Conservation (phyloP, 2,797 vertebrate species). For the Aplochiton taeniatus region DNA sequence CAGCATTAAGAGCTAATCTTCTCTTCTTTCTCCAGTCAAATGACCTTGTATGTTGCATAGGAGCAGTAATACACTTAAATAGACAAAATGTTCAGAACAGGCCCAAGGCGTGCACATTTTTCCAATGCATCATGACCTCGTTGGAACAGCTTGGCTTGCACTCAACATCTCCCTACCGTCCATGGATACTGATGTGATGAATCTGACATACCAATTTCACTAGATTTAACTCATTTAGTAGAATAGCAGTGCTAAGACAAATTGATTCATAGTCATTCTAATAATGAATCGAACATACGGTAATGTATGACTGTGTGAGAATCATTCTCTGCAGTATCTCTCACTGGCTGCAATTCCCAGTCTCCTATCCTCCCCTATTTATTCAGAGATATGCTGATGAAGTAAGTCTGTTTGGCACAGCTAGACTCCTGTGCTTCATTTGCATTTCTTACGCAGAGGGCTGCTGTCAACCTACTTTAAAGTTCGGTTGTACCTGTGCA, state of each 20-base stretch:
- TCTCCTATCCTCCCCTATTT: constrained; percentile 33
- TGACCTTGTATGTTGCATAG: constrained; percentile 1
- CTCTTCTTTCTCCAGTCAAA: constrained; percentile 17
- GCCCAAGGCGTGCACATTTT: constrained; percentile 26
- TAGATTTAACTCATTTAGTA: no score
- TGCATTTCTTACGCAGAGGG: constrained; percentile 23
- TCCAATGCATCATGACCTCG: constrained; percentile 5
- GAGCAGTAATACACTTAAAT: constrained; percentile 18
- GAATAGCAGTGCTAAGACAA: no score
- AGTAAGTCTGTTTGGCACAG: constrained; percentile 34
- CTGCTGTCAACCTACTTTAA: constrained; percentile 17
- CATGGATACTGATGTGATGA: no score
- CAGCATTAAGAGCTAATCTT: not conserved
- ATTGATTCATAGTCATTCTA: not conserved
- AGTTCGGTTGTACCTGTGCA: constrained; percentile 12
- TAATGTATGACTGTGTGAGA: not conserved
- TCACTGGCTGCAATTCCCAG: constrained; percentile 39
- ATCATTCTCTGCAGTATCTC: not conserved
- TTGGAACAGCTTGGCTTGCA: not conserved
- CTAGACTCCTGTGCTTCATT: constrained; percentile 27
- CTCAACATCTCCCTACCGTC: not conserved
- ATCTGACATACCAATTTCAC: no score
- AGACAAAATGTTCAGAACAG: constrained; percentile 23
- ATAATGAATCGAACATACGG: constrained; percentile 24
- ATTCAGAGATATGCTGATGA: constrained; percentile 44